Conservation (phyloP, 1,140 invertebrate genomes). For the Adelges cooleyi region DNA sequence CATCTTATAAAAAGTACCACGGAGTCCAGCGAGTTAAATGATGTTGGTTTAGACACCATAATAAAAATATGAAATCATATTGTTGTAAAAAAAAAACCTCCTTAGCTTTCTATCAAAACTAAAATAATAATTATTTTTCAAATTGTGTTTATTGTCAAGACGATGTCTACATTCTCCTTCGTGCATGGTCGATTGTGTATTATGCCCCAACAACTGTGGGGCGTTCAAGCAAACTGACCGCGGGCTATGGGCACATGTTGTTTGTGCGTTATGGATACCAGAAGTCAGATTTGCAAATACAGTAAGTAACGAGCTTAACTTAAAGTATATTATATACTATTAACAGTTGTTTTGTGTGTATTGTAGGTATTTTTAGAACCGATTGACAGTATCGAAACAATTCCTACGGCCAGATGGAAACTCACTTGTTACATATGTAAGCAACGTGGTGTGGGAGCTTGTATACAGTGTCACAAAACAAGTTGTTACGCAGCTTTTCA, state of each 20-base stretch:
- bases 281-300: conserved; percentile 97
- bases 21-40: no score
- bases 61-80: no score
- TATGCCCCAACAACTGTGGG: conserved; percentile 96
- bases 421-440: conserved; percentile 95
- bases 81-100: no score
- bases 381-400: conserved; percentile 90
- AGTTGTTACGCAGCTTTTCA: conserved; percentile 97
- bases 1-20: no score
- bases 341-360: no score
- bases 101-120: no score
- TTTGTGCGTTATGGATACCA: conserved; percentile 97
- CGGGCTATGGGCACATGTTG: conserved; percentile 94
- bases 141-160: conserved; percentile 29
- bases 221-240: conserved; percentile 98
- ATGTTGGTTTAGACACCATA: no score
- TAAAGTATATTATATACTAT: no score
- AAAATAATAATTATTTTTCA: neutral
- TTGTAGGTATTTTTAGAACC: conserved; percentile 79
- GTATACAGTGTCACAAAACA: conserved; percentile 93
- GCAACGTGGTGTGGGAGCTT: conserved; percentile 83
- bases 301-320: conserved; percentile 42
- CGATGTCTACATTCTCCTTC: conserved; percentile 91
- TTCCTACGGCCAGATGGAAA: conserved; percentile 88
- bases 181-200: conserved; percentile 84